Base-by-base conservation (phyloP, 2,113 vertebrate species). In the Hippoglossus stenolepis region DNA sequence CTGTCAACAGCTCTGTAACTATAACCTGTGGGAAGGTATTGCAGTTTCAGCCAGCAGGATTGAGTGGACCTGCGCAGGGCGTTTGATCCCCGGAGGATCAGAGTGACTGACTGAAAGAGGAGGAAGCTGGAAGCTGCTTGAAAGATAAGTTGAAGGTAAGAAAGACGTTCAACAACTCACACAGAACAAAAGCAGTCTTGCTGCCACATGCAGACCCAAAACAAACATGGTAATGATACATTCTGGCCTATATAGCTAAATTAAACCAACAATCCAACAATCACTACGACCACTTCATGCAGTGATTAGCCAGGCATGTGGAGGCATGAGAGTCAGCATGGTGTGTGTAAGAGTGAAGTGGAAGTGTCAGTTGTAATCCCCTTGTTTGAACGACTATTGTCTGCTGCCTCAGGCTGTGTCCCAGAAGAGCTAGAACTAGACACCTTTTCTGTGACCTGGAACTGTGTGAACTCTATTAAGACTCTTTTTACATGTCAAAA, bases 21-120 rank as follows among this genome's bases (percentile, higher is more conserved):
- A 63, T 79, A 70, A 88, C 80, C 85, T 70, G 67, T 85, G 84
- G 80, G 76, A 88, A 89, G 49, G 57, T 83, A 80, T 69, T 67
- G 57, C 24, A 64, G 60, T 82, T 75, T 60, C 73, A 74, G 69
- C 63, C 62, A 71, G 66, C 21, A 59, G 70, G 73, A 80, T 79
- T 73, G 56, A 87, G 77, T 67, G 73, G 65, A 70, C 49, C 67
- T 35, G 65, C 54, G 14, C 8, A 10, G 61, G 7, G 38, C 66
- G 78, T 90, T 87, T 91, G 82, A 90, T 88, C 76, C 51, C 47
- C 1, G 2, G 51, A 54, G 51, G 51, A 54, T 54, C 57, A 45
- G 24, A 57, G 58, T 38, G 70, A 75, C 49, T 18, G 69, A 24
- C 58, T 81, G 75, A 75, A 45, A 83, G 0, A 63, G 24, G 66